Evolutionary conservation across 2,113 vertebrate species (phyloP), one percentile per base, ranked within the genome.

Genomic region (Callionymus lyra): DNA sequence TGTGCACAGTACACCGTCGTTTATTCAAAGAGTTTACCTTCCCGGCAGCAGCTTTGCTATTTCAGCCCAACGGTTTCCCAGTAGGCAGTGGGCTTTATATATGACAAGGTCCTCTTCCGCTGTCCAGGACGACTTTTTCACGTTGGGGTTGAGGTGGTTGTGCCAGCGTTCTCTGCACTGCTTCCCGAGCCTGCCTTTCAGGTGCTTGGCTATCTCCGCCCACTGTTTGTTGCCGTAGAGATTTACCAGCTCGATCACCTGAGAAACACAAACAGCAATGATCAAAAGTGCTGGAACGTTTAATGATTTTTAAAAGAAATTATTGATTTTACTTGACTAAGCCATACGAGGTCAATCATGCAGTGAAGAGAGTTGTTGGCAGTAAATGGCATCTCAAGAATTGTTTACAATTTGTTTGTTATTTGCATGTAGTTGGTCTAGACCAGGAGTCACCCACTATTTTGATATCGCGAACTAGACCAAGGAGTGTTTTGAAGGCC

Each of bases 101-200:
- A 99, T 99, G 63, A 99, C 79, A 19, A 91, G 90, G 71, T 99
- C 95, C 65, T 99, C 95, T 45, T 98, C 93, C 2, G 92, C 87
- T 0, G 92, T 99, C 95, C 95, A 99, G 0, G 92, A 97, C 0
- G 91, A 96, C 58, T 99, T 99, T 76, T 98, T 98, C 63, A 99
- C 95, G 6, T 89, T 89, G 0, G 95, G 95, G 54, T 98, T 99
- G 53, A 99, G 87, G 72, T 99, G 95, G 77, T 99, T 99, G 53
- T 97, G 93, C 95, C 95, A 99, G 42, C 94, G 93, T 2, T 98
- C 95, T 2, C 95, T 78, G 34, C 95, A 99, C 82, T 99, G 95
- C 79, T 99, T 99, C 17, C 95, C 95, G 32, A 99, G 70, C 1
- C 95, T 78, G 44, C 95, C 95, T 47, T 93, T 99, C 60, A 99